Evolutionary conservation across 2,888 invertebrate genomes (phyloP).

Genomic region (Eristalis arbustorum): DNA sequence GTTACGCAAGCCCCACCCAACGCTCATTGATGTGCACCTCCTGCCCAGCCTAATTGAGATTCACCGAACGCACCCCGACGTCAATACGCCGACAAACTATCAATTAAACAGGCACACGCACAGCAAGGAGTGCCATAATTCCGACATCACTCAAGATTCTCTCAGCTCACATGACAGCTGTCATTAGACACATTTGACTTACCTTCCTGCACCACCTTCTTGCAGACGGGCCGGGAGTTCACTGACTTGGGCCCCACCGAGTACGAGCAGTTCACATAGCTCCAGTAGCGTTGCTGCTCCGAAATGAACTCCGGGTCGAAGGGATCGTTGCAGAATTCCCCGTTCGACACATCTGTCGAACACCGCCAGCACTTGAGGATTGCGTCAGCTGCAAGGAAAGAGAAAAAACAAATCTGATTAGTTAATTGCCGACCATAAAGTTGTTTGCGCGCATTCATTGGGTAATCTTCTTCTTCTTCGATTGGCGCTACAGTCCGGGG

Average conservation of each 20-base stretch:
- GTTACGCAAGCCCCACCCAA: conserved; percentile 34
- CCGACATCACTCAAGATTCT: conserved; percentile 44
- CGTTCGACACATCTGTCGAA: conserved; percentile 84
- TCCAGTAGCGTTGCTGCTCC: conserved; percentile 80
- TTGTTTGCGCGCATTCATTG: conserved; percentile 6
- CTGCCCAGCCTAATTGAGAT: conserved; percentile 39
- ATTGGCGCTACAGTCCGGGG: too few relatives aligned
- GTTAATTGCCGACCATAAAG: background rate
- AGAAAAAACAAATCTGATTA: conserved; percentile 32
- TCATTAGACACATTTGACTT: conserved; percentile 76
- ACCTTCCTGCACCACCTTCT: conserved; percentile 89
- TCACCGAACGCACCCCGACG: conserved; percentile 36
- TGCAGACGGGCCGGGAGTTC: conserved; percentile 85
- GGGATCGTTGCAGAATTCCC: conserved; percentile 87
- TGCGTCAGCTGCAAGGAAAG: conserved; percentile 82
- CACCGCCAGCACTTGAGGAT: conserved; percentile 89
- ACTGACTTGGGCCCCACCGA: conserved; percentile 80
- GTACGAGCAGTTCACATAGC: conserved; percentile 80
- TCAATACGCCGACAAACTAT: conserved; percentile 9
- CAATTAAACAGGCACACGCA: conserved; percentile 38
- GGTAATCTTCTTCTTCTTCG: too few relatives aligned
- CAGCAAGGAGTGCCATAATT: conserved; percentile 52
- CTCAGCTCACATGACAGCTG: conserved; percentile 22
- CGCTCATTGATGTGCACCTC: conserved; percentile 26
- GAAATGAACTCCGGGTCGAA: conserved; percentile 83